Evolutionary conservation across 1,140 invertebrate species (phyloP).

Genomic region (Drosophila miranda): DNA sequence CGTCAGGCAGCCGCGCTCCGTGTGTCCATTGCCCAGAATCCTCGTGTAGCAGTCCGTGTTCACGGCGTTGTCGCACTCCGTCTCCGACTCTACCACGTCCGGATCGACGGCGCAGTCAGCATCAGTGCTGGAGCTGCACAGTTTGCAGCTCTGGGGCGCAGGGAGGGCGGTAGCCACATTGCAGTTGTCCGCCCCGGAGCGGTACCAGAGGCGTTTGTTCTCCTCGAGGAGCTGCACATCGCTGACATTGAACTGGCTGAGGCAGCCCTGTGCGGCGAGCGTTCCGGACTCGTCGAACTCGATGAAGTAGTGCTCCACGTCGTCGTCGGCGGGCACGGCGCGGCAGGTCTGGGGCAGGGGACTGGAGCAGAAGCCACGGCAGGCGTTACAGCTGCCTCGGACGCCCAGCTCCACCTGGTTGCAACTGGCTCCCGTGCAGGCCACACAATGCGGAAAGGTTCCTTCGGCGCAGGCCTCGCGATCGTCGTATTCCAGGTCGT

Average conservation of each 20-base stretch:
- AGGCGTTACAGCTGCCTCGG: constrained; percentile 62
- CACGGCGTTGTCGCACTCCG: constrained; percentile 34
- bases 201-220: constrained; percentile 64
- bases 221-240: constrained; percentile 41
- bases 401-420: constrained; percentile 58
- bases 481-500: constrained; percentile 68
- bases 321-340: constrained; percentile 41
- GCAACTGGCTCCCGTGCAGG: constrained; percentile 48
- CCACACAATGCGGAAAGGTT: constrained; percentile 44
- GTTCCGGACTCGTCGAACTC: constrained; percentile 38
- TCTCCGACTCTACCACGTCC: neutral
- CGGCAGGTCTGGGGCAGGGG: constrained; percentile 56
- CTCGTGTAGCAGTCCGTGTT: constrained; percentile 70
- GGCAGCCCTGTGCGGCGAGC: constrained; percentile 60
- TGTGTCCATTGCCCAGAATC: constrained; percentile 63
- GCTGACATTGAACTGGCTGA: constrained; percentile 66
- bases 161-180: constrained; percentile 56
- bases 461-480: constrained; percentile 48
- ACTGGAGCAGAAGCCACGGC: constrained; percentile 56
- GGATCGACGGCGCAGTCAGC: constrained; percentile 53
- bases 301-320: constrained; percentile 65
- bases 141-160: constrained; percentile 28
- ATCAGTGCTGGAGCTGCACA: constrained; percentile 71
- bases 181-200: constrained; percentile 65
- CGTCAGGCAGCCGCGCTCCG: constrained; percentile 66